These are phyloP conservation scores for Botia almorhae DNA, from an alignment of 2,797 vertebrate species.

Conservation along the genomic window DNA sequence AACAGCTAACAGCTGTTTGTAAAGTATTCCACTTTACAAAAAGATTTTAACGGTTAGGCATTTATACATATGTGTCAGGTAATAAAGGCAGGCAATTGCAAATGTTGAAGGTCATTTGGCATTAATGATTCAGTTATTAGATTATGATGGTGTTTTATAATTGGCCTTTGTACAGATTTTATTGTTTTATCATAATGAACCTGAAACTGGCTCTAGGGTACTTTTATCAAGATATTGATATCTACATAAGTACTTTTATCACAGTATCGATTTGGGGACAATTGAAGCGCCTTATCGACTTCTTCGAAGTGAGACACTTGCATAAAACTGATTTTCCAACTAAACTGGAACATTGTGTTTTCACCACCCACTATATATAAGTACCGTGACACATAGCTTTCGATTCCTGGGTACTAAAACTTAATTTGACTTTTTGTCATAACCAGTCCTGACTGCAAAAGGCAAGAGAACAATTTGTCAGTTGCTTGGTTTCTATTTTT, in stretches of 20 bases:
- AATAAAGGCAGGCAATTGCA: background rate
- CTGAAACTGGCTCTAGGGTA: constrained; percentile 27
- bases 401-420: background rate
- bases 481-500: background rate
- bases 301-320: constrained; percentile 28
- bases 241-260: constrained; percentile 46
- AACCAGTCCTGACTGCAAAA: no score
- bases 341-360: constrained; percentile 20
- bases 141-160: constrained; percentile 17
- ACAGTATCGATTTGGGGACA: constrained; percentile 23
- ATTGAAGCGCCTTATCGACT: constrained; percentile 36
- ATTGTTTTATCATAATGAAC: background rate
- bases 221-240: constrained; percentile 42
- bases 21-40: no score
- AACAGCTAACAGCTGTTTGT: no score
- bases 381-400: background rate
- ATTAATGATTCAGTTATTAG: constrained; percentile 34
- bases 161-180: constrained; percentile 28
- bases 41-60: background rate
- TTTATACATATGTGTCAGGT: background rate
- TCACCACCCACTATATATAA: constrained; percentile 9
- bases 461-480: background rate
- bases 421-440: background rate
- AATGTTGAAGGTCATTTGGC: constrained; percentile 17
- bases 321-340: constrained; percentile 33